A percentile compares a stretch with the other conserved stretches of the same genome.
Evolutionary conservation across 2,113 vertebrate species (phyloP).

Genomic region (Xenotilapia leptura): DNA sequence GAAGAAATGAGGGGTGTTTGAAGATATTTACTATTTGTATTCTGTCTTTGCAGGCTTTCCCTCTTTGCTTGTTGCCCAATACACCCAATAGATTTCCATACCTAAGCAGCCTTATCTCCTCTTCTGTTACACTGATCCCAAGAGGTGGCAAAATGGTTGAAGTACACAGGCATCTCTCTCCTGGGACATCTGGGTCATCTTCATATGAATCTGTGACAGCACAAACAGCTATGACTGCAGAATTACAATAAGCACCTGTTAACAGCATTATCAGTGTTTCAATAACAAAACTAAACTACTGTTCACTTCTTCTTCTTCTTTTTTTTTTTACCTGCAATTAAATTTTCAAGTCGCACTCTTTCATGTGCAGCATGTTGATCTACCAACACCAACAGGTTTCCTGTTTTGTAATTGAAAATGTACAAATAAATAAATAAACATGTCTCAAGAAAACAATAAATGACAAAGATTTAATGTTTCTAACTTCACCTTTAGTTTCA

Average conservation of each 20-base stretch:
- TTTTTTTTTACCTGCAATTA: constrained; percentile 77
- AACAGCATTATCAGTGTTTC: not conserved
- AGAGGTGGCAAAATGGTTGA: constrained; percentile 84
- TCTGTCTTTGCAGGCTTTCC: not conserved
- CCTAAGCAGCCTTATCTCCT: constrained; percentile 85
- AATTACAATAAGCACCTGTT: not conserved
- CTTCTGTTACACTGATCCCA: constrained; percentile 81
- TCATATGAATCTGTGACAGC: constrained; percentile 83
- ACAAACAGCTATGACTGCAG: not conserved
- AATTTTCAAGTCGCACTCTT: constrained; percentile 88
- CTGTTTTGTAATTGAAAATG: constrained; percentile 34
- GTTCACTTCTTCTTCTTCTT: not conserved
- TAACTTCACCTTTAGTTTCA: constrained; percentile 50
- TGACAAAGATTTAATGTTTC: not conserved
- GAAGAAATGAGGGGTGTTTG: not conserved
- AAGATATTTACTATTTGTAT: not conserved
- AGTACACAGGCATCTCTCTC: constrained; percentile 79
- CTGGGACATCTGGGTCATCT: constrained; percentile 69
- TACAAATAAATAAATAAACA: not conserved
- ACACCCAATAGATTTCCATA: constrained; percentile 10
- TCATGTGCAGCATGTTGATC: constrained; percentile 97
- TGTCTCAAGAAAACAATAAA: not conserved
- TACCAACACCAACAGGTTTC: constrained; percentile 88
- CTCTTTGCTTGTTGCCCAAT: not conserved
- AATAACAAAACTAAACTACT: not conserved